phyloP scores from a whole-genome alignment of 2,797 vertebrate species.

The Chelon labrosus region DNA sequence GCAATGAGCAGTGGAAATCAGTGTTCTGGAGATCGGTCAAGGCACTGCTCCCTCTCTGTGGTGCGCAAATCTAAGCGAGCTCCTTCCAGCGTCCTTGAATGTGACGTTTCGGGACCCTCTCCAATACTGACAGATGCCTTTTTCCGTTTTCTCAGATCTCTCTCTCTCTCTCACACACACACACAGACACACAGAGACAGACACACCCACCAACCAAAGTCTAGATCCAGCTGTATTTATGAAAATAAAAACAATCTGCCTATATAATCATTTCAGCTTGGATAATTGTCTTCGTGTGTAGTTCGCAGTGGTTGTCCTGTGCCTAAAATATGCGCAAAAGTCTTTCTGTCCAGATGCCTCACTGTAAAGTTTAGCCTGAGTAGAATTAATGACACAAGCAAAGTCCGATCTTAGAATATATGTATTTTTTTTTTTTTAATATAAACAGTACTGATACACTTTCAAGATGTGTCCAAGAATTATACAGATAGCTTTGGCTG shows the following conservation, averaged over 20 bases:
- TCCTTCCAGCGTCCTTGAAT: conserved; percentile 45
- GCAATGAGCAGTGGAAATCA: conserved; percentile 12
- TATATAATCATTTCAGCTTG: conserved; percentile 3
- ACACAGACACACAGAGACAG: background rate
- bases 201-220: background rate
- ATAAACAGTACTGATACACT: background rate
- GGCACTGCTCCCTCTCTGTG: conserved; percentile 29
- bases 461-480: too few relatives aligned
- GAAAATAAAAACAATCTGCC: conserved; percentile 13
- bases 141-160: conserved; percentile 14
- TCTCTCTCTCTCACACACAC: background rate
- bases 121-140: conserved; percentile 44
- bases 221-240: background rate
- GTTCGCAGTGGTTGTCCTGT: conserved; percentile 3
- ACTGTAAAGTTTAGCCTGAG: background rate
- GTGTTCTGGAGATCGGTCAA: conserved; percentile 16
- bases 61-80: conserved; percentile 16
- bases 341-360: background rate
- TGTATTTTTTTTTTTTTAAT: background rate
- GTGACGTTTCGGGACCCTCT: conserved; percentile 68
- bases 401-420: background rate
- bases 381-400: conserved; percentile 3
- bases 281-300: conserved; percentile 24
- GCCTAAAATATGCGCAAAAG: conserved; percentile 22
- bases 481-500: background rate